Evolutionary conservation across 2,113 vertebrate species (phyloP).

Genomic region (Gracilinanus agilis): DNA sequence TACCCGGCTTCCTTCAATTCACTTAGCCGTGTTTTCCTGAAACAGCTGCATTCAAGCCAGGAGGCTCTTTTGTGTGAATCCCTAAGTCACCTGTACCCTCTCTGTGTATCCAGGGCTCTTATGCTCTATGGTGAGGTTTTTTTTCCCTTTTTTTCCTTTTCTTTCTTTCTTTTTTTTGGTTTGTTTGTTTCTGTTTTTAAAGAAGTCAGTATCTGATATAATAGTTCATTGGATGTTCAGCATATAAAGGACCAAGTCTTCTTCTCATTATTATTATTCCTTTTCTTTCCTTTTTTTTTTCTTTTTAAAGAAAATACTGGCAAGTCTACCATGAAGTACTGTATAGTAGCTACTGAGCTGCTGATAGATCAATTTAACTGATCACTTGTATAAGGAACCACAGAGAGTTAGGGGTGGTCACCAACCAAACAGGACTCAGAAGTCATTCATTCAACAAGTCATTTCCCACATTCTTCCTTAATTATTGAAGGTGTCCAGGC

Average conservation of each 20-base stretch:
- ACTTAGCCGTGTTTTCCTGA: slow-evolving; percentile 67
- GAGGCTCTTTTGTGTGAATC: slow-evolving; percentile 69
- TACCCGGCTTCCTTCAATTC: slow-evolving; percentile 62
- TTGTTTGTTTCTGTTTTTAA: slow-evolving; percentile 1
- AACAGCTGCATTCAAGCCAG: slow-evolving; percentile 61
- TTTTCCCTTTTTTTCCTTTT: not conserved
- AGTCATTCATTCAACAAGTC: slow-evolving; percentile 33
- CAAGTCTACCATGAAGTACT: slow-evolving; percentile 69
- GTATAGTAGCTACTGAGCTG: slow-evolving; percentile 52
- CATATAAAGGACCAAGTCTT: slow-evolving; percentile 68
- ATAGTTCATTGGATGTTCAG: slow-evolving; percentile 65
- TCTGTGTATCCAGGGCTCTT: slow-evolving; percentile 67
- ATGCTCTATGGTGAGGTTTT: slow-evolving; percentile 34
- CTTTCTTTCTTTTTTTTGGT: slow-evolving; percentile 3
- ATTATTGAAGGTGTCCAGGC: not conserved
- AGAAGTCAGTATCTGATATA: slow-evolving; percentile 49
- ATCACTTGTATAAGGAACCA: slow-evolving; percentile 62
- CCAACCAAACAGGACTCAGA: slow-evolving; percentile 14
- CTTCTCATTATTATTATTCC: not conserved
- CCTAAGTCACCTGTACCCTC: slow-evolving; percentile 74
- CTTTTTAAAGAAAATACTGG: slow-evolving; percentile 59
- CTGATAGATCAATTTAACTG: slow-evolving; percentile 69
- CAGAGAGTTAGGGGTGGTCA: slow-evolving; percentile 11
- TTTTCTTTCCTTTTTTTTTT: not conserved
- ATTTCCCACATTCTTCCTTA: slow-evolving; percentile 20